Base-by-base conservation (phyloP, 2,888 invertebrate genomes). In the Tachina fera region DNA sequence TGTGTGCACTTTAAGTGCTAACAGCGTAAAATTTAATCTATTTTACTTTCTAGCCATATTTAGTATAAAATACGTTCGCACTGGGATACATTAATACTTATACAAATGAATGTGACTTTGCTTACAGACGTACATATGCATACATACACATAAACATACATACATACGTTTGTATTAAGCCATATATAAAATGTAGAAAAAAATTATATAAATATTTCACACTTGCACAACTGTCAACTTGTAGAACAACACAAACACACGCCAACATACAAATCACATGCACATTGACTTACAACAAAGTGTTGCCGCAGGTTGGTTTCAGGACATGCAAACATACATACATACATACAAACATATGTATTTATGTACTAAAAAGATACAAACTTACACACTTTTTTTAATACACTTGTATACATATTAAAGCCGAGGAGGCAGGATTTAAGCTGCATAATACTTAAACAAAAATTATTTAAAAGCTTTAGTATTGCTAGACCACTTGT, bases 401-500 rank as follows among this genome's bases (percentile, higher is more conserved):
- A 13, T 53, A 51, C n/a, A 19, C n/a, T 19, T 19, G 22, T 3
- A 43, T 31, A 45, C 58, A 13, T 13, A 47, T 19, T 47, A 67
- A 71, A 47, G 47, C 56, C 60, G 19, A 58, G 65, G 74, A 68
- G 45, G 61, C 72, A 77, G 53, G 5, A 53, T 78, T 77, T 60
- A 68, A 83, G 72, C 65, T 67, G 41, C 47, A 74, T 9, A 67
- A 31, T 31, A 49, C 60, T 72, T 67, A 53, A 80, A 31, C 3
- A 82, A 80, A 68, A 67, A 81, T 72, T 74, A 81, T 77, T 75
- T 76, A 76, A 83, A 86, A 79, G 76, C 86, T 83, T 86, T 79
- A 72, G 49, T 75, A 76, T 83, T 76, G 83, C 86, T 86, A 86
- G 86, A 86, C 86, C 86, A 86, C 86, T 86, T 86, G 79, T 83